Percentiles rank a stretch among this genome's conserved stretches.
Evolutionary conservation across 2,888 invertebrate genomes (phyloP).

Genomic region (Periphyllus acericola): DNA sequence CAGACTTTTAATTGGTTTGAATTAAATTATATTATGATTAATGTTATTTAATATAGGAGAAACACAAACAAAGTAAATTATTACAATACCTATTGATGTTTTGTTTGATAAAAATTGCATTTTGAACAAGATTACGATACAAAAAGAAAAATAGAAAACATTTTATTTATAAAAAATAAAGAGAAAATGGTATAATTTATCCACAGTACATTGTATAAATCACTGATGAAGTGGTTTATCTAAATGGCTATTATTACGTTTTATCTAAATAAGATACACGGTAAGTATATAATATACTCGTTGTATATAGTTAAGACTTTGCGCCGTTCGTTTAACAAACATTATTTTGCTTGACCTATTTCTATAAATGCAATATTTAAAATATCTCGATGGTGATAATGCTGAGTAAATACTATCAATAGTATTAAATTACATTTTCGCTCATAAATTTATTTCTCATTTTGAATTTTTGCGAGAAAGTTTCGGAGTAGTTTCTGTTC

Average conservation of each 20-base stretch:
- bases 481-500: background rate
- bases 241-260: slow-evolving; percentile 34
- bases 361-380: slow-evolving; percentile 21
- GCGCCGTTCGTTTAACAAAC: slow-evolving; percentile 10
- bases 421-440: slow-evolving; percentile 15
- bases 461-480: background rate
- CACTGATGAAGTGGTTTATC: slow-evolving; percentile 41
- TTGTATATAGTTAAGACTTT: background rate
- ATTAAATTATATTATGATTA: too few species aligned
- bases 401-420: background rate
- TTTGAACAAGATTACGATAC: background rate
- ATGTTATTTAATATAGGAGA: too few species aligned
- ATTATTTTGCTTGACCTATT: slow-evolving; percentile 44
- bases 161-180: background rate
- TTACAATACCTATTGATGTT: too few species aligned
- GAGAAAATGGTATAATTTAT: slow-evolving; percentile 7
- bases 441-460: background rate
- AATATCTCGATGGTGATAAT: slow-evolving; percentile 13
- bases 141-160: background rate
- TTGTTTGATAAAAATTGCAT: background rate
- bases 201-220: slow-evolving; percentile 7
- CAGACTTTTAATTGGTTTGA: too few species aligned
- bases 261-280: slow-evolving; percentile 38
- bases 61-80: too few species aligned
- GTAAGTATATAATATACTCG: slow-evolving; percentile 3